Evolutionary conservation across 2,888 invertebrate genomes (phyloP), one percentile per base, ranked within the genome.

Genomic region (Metacarcinus magister): DNA sequence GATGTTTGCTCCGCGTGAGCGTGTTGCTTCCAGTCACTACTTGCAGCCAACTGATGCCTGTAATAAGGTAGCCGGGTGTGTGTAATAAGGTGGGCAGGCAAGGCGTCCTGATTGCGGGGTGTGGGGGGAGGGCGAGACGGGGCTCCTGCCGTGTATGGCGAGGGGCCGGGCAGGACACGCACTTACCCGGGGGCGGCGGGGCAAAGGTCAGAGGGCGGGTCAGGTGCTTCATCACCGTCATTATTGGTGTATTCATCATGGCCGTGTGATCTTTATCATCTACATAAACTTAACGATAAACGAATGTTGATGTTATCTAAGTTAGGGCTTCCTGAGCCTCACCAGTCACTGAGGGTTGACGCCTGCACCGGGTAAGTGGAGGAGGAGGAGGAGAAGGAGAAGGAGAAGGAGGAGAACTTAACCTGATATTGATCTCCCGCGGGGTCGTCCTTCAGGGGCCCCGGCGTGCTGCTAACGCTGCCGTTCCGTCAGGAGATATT

Each of bases 61-160:
- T 95, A 95, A 95, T 95, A 93, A 93, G 23, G 92, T 23, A 82
- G 89, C 43, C 89, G 32, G 93, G 44, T 95, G 92, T 48, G 32
- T 89, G 93, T 95, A 95, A 95, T 95, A 93, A 93, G 23, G 92
- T 23, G 89, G 89, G 89, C 89, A 60, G 93, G 44, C 43, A 60
- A 89, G 67, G 87, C 89, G 89, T 75, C 89, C 89, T 95, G 95
- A 95, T 95, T 95, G 89, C 75, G 28, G 93, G 95, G 95, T 95
- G 32, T 54, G 95, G 60, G 43, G 48, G 94, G 54, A 8, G 93
- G n/a, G 28, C 48, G 13, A 7, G 44, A 44, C 44, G 44, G 46
- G 91, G 44, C 44, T 32, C 39, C 90, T 90, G 44, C 94, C 90
- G 94, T 94, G 94, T 60, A 94, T 89, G 60, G 94, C 60, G 48